phyloP scores from a whole-genome alignment of 2,797 vertebrate genomes.

The Parambassis ranga region DNA sequence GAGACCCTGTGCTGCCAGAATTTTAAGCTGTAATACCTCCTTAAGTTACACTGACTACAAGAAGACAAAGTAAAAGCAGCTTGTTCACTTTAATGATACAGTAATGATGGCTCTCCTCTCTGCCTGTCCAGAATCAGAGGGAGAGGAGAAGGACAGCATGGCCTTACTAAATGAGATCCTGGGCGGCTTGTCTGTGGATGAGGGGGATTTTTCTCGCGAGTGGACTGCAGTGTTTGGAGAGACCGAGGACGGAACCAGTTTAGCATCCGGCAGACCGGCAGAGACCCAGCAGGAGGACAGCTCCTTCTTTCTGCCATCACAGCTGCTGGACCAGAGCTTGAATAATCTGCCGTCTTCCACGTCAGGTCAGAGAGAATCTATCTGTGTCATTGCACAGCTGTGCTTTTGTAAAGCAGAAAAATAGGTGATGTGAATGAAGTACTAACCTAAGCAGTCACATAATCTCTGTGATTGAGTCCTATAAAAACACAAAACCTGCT shows the following conservation, averaged over 20 bases:
- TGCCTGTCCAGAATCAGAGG: constrained; percentile 67
- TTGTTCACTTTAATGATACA: rapidly evolving
- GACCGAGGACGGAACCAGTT: constrained; percentile 32
- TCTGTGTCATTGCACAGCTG: not conserved
- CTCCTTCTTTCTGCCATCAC: constrained; percentile 90
- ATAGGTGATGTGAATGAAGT: too few species aligned
- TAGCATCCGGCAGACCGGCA: not conserved
- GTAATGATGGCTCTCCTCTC: not conserved
- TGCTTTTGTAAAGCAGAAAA: not conserved
- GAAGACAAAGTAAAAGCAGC: not conserved
- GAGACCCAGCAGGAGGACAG: constrained; percentile 65
- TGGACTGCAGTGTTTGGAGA: constrained; percentile 93
- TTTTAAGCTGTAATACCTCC: too few species aligned
- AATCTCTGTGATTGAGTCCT: constrained; percentile 7
- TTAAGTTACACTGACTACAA: too few species aligned
- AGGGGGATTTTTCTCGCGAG: constrained; percentile 86
- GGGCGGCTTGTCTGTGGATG: constrained; percentile 83
- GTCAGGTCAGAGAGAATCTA: constrained; percentile 76
- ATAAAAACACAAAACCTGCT: not conserved
- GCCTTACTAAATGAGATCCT: constrained; percentile 90
- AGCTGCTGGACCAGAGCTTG: constrained; percentile 93
- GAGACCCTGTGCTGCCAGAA: too few species aligned
- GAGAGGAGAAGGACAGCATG: constrained; percentile 84
- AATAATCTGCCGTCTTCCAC: constrained; percentile 82
- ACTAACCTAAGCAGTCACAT: too few species aligned